These are phyloP conservation scores for Drosophila siamana DNA, from an alignment of 2,888 invertebrate species.

Conservation along the genomic window DNA sequence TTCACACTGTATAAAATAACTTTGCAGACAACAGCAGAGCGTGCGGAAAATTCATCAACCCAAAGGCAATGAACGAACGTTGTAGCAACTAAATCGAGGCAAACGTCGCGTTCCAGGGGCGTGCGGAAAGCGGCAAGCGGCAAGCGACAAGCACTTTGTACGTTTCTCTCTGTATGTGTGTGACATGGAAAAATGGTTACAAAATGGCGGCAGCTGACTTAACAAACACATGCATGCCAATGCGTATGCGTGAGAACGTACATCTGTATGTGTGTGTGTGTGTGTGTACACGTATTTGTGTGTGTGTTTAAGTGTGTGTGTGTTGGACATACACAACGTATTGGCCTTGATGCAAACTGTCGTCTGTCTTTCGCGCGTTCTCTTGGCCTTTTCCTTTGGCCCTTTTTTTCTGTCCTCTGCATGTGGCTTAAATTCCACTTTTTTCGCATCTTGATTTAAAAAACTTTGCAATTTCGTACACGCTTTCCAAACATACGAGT, in stretches of 20 bases:
- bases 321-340: conserved; percentile 43
- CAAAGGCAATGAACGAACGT: conserved; percentile 43
- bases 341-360: conserved; percentile 69
- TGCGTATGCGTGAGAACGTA: conserved; percentile 6
- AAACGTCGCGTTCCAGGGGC: conserved; percentile 14
- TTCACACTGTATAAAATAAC: conserved; percentile 61
- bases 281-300: no score
- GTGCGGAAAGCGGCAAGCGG: conserved; percentile 15
- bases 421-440: conserved; percentile 70
- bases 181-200: conserved; percentile 75
- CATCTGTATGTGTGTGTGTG: conserved; percentile 11
- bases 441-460: conserved; percentile 31
- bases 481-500: conserved; percentile 16
- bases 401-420: conserved; percentile 11
- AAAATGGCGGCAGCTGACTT: conserved; percentile 79
- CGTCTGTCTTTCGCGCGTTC: conserved; percentile 51
- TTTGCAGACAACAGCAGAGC: conserved; percentile 57
- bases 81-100: conserved; percentile 16
- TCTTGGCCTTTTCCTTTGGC: conserved; percentile 1
- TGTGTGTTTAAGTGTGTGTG: conserved; percentile 13
- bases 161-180: conserved; percentile 67
- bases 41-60: conserved; percentile 71
- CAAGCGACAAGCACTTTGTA: conserved; percentile 35
- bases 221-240: conserved; percentile 56
- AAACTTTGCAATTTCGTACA: conserved; percentile 54